These are phyloP conservation scores for Rhinella marina DNA, from an alignment of 2,797 vertebrate genomes.

Conservation along the genomic window DNA sequence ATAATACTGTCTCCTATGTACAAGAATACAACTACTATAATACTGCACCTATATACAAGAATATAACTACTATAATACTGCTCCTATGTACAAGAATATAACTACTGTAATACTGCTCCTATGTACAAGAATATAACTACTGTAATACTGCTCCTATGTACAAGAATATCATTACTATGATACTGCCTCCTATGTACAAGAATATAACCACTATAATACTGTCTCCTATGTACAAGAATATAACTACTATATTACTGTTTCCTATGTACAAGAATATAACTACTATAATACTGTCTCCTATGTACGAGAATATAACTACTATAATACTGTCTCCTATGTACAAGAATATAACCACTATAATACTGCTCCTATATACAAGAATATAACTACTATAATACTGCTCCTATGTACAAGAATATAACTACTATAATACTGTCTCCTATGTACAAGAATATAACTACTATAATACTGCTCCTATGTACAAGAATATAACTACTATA, in stretches of 20 bases:
- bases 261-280: slow-evolving; percentile 9
- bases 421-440: too few relatives aligned
- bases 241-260: slow-evolving; percentile 9
- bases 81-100: not conserved
- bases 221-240: slow-evolving; percentile 3
- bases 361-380: too few relatives aligned
- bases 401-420: too few relatives aligned
- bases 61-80: slow-evolving; percentile 13
- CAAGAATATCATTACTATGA: slow-evolving; percentile 15
- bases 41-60: not conserved
- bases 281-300: not conserved
- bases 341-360: not conserved
- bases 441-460: too few relatives aligned
- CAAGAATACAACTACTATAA: not conserved
- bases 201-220: slow-evolving; percentile 18
- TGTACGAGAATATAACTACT: too few relatives aligned
- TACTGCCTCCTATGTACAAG: slow-evolving; percentile 7
- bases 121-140: slow-evolving; percentile 12
- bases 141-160: slow-evolving; percentile 9
- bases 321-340: not conserved
- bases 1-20: not conserved
- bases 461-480: too few relatives aligned
- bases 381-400: too few relatives aligned
- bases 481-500: too few relatives aligned
- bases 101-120: slow-evolving; percentile 1